Base-by-base conservation (phyloP, 2,888 invertebrate species). In the Teleogryllus oceanicus region DNA sequence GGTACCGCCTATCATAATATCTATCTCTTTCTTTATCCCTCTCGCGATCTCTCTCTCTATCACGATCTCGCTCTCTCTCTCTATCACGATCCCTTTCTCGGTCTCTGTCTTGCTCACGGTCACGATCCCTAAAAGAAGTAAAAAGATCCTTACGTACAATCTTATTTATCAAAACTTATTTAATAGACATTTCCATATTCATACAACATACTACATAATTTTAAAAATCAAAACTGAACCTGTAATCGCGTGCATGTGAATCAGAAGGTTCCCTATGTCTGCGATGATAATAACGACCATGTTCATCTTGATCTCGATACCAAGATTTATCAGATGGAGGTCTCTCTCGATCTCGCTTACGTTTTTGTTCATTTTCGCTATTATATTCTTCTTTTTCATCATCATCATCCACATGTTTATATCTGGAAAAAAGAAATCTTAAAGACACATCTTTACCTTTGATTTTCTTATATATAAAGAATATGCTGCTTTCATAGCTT, bases 1-100 rank as follows among this genome's bases (percentile, higher is more conserved):
- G 79, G 76, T 87, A 87, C 76, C 86, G 85, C 12, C 82, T 80
- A 76, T 86, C 82, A 49, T 83, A 82, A 62, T 81, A 85, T 81
- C 86, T 85, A 74, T 83, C 83, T n/a, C 83, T 79, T 77, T 81
- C 82, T 49, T 80, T 81, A 78, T 81, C 82, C 37, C 80, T 81
- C 78, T 79, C 79, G 3, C 80, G 77, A 4, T 81, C 81, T 74
- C 83, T 81, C 16, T 82, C 85, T 74, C 82, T 79, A 37, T 78
- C 78, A 50, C 50, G 78, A 76, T 82, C 80, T 18, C 78, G 74
- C 5, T 79, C 79, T 74, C 79, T 76, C 8, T 76, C 50, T 13
- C 24, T 37, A 8, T 62, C 62, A 18, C 62, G 62, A 62, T 62
- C 62, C 13, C 62, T 62, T 37, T 78, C 78, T 37, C 50, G 78